Percentiles rank a stretch among this genome's conserved stretches.
These are phyloP conservation scores for Tenthredo amoena DNA, from an alignment of 2,888 invertebrate species.

Conservation along the genomic window DNA sequence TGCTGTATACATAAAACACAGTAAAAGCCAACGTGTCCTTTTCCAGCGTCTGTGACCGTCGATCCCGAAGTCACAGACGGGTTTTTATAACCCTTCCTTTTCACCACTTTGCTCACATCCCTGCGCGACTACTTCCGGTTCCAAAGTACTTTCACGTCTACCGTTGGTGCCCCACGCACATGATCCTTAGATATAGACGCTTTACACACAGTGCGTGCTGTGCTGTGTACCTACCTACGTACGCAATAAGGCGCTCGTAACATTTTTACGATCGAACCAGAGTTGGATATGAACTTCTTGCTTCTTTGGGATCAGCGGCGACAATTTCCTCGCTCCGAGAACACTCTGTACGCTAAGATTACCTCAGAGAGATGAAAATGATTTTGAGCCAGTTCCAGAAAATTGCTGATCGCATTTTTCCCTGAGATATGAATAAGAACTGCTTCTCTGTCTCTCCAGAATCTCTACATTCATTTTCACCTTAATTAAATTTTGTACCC, in stretches of 20 bases:
- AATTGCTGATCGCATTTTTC: not conserved
- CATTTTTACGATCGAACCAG: conserved; percentile 69
- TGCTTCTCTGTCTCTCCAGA: not conserved
- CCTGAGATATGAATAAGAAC: not conserved
- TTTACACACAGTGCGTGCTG: conserved; percentile 26
- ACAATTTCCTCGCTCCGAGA: not conserved
- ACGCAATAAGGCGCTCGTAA: conserved; percentile 70
- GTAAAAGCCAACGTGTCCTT: not conserved
- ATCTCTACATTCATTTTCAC: not conserved
- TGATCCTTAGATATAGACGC: conserved; percentile 3
- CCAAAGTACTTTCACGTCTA: conserved; percentile 64
- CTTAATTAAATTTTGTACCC: not conserved
- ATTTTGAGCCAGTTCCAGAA: not conserved
- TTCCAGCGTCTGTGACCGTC: conserved; percentile 23
- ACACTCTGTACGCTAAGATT: not conserved
- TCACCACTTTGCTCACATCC: conserved; percentile 58
- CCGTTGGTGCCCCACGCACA: conserved; percentile 33
- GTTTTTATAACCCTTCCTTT: conserved; percentile 57
- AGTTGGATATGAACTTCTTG: conserved; percentile 47
- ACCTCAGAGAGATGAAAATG: conserved; percentile 24
- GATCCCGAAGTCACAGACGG: conserved; percentile 54
- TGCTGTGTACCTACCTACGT: conserved; percentile 58
- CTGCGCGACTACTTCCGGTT: conserved; percentile 68
- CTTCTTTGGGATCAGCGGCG: conserved; percentile 25
- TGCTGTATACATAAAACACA: not conserved